phyloP scores from a whole-genome alignment of 2,888 invertebrate species.

The Apotomis betuletana region DNA sequence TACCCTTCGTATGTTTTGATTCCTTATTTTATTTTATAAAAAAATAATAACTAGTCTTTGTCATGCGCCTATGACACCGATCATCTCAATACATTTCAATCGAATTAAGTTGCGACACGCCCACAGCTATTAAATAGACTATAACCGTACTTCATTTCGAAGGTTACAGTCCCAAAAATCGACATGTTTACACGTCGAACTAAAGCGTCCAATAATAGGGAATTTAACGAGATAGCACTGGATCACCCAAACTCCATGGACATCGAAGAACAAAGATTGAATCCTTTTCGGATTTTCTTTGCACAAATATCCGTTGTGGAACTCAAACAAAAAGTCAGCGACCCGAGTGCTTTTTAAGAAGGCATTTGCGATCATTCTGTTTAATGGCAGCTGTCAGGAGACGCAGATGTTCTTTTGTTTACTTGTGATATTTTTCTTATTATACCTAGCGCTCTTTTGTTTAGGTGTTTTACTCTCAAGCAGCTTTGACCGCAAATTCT shows the following conservation, averaged over 20 bases:
- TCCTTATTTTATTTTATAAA: no score
- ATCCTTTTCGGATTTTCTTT: slow-evolving; percentile 14
- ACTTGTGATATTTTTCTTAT: background rate
- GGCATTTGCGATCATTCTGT: slow-evolving; percentile 12
- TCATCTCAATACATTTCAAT: no score
- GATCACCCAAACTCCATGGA: slow-evolving; percentile 2
- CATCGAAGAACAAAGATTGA: slow-evolving; percentile 19
- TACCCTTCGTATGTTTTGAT: no score
- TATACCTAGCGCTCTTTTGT: background rate
- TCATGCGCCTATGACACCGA: no score
- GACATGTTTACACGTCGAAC: background rate
- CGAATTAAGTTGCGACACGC: no score
- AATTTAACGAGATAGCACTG: background rate
- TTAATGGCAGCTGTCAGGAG: slow-evolving; percentile 14
- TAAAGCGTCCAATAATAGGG: background rate
- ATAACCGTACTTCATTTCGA: no score
- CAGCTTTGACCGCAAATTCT: background rate
- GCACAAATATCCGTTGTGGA: slow-evolving; percentile 14
- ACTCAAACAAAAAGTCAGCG: slow-evolving; percentile 16
- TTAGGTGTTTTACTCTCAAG: background rate
- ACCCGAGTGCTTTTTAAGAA: slow-evolving; percentile 1
- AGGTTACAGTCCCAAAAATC: background rate
- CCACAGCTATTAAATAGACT: no score
- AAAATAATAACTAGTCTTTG: no score
- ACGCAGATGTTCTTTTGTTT: slow-evolving; percentile 25